These are phyloP conservation scores for Hirudinaria manillensis DNA, from an alignment of 2,888 invertebrate species.

Conservation along the genomic window DNA sequence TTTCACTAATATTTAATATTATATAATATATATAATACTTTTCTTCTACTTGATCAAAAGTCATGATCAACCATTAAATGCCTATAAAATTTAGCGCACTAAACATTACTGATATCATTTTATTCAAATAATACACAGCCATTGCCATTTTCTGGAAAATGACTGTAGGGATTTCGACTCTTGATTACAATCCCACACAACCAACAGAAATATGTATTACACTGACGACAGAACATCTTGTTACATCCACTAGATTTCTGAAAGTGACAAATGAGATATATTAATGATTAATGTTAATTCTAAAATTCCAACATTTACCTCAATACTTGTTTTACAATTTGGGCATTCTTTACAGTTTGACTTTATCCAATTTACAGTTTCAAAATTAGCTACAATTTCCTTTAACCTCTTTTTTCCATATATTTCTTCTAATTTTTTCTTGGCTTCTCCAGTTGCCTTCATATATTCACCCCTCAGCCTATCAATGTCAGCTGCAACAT, in stretches of 20 bases:
- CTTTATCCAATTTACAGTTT: not conserved
- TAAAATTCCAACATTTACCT: not conserved
- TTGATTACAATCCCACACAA: conserved; percentile 58
- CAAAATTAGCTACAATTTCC: not conserved
- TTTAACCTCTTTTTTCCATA: not conserved
- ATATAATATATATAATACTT: too few species aligned
- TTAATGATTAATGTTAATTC: not conserved
- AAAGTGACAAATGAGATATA: not conserved
- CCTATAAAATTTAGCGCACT: too few species aligned
- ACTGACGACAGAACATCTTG: conserved; percentile 65
- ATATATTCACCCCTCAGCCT: not conserved
- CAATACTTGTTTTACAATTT: not conserved
- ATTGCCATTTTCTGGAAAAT: too few species aligned
- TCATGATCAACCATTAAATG: too few species aligned
- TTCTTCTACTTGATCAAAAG: too few species aligned
- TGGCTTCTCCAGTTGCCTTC: not conserved
- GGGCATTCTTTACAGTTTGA: conserved; percentile 1
- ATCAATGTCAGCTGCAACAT: not conserved
- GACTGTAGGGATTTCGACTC: conserved; percentile 58
- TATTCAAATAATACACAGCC: too few species aligned
- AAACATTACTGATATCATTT: too few species aligned
- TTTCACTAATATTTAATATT: too few species aligned
- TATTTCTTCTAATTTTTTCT: not conserved
- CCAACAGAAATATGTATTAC: conserved; percentile 64
- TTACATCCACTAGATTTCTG: conserved; percentile 63